These are phyloP conservation scores for Lepus europaeus DNA, from an alignment of 2,113 vertebrate species.

Conservation along the genomic window DNA sequence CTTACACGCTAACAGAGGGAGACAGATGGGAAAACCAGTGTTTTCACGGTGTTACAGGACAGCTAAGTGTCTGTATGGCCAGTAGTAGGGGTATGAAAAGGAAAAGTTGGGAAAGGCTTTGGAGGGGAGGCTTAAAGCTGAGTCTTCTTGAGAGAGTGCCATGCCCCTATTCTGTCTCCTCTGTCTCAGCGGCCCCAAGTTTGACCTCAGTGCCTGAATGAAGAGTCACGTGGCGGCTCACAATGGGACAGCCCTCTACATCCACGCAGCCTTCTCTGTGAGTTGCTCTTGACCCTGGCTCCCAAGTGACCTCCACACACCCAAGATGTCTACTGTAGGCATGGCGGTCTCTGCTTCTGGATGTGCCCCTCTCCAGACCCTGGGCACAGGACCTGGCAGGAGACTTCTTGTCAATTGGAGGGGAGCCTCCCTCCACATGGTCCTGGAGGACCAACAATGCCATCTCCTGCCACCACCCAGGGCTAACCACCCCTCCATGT, in stretches of 20 bases:
- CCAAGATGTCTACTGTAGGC: not conserved
- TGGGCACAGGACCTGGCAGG: not conserved
- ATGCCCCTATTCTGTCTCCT: not conserved
- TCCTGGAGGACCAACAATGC: not conserved
- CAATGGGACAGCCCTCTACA: constrained; percentile 84
- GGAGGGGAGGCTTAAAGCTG: not conserved
- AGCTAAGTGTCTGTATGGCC: not conserved
- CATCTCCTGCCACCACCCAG: constrained; percentile 65
- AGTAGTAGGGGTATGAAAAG: not conserved
- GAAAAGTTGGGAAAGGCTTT: not conserved
- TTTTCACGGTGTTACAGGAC: not conserved
- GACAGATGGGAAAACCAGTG: not conserved
- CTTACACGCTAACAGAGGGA: not conserved
- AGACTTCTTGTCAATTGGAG: not conserved
- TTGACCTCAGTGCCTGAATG: constrained; percentile 85
- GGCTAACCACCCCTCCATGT: constrained; percentile 81
- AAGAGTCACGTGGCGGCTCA: constrained; percentile 87
- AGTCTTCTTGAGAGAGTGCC: constrained; percentile 8
- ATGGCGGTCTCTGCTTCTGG: not conserved
- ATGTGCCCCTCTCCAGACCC: not conserved
- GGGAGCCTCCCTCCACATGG: not conserved
- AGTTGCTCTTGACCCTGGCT: constrained; percentile 56
- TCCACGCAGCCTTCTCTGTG: constrained; percentile 84
- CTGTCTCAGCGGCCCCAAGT: constrained; percentile 70
- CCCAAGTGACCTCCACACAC: not conserved